phyloP scores from a whole-genome alignment of 2,113 vertebrate species.

The Hypomesus transpacificus region DNA sequence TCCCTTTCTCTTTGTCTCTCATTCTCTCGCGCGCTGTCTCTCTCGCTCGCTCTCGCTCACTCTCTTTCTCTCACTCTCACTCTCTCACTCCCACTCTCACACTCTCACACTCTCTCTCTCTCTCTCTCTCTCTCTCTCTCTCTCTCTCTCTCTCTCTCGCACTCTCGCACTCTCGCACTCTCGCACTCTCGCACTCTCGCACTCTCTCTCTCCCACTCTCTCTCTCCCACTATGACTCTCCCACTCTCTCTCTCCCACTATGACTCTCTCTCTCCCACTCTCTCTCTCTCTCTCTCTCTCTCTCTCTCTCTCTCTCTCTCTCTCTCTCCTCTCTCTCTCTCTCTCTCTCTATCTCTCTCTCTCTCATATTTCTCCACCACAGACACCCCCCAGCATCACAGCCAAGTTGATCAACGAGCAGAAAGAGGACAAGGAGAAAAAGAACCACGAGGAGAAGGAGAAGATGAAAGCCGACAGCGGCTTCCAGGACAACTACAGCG shows the following conservation, averaged over 20 bases:
- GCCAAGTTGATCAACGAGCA: slow-evolving; percentile 98
- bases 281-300: slow-evolving; percentile 2
- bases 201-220: no score
- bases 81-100: background rate
- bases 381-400: slow-evolving; percentile 99
- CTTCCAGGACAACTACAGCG: slow-evolving; percentile 98
- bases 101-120: background rate
- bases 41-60: background rate
- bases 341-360: no score
- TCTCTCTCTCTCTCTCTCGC: no score
- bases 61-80: background rate
- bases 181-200: no score
- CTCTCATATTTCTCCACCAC: background rate
- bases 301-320: no score
- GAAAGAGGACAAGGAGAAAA: slow-evolving; percentile 99
- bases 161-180: no score
- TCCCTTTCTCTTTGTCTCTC: no score
- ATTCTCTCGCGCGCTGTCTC: no score
- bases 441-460: slow-evolving; percentile 98
- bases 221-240: no score
- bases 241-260: no score
- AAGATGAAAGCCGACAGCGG: slow-evolving; percentile 97
- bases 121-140: background rate
- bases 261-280: background rate
- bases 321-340: no score